phyloP scores from a whole-genome alignment of 1,140 invertebrate genomes.

The Panulirus ornatus region DNA sequence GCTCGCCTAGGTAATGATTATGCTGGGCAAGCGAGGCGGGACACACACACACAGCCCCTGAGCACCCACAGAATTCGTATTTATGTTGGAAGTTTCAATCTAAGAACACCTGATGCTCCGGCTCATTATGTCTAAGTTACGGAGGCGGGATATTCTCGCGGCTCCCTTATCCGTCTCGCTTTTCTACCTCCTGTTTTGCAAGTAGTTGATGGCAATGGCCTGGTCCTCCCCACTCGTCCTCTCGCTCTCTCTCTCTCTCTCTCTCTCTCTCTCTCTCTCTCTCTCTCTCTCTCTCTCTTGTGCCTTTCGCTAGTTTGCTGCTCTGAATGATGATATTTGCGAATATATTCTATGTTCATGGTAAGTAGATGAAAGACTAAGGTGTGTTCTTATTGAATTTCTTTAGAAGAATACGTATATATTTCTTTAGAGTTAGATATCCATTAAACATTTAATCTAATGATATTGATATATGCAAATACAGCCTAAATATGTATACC shows the following conservation, averaged over 20 bases:
- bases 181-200: neutral
- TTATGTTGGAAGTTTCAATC: conserved; percentile 60
- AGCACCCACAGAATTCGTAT: conserved; percentile 41
- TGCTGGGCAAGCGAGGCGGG: neutral
- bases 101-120: conserved; percentile 58
- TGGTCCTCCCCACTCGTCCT: neutral
- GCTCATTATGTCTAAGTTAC: conserved; percentile 50
- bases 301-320: neutral
- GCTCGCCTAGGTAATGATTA: conserved; percentile 11
- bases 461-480: too few relatives aligned
- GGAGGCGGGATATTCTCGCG: neutral
- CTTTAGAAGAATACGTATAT: too few relatives aligned
- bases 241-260: neutral
- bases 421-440: too few relatives aligned
- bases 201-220: neutral
- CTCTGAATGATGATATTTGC: too few relatives aligned
- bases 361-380: too few relatives aligned
- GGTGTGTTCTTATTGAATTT: too few relatives aligned
- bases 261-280: conserved; percentile 4
- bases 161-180: conserved; percentile 6
- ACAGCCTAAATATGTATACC: too few relatives aligned
- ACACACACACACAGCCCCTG: neutral
- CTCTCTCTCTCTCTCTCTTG: neutral
- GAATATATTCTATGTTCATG: too few relatives aligned
- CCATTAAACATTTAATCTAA: too few relatives aligned